phyloP scores from a whole-genome alignment of 2,797 vertebrate species.

The Cossypha niveicapilla region DNA sequence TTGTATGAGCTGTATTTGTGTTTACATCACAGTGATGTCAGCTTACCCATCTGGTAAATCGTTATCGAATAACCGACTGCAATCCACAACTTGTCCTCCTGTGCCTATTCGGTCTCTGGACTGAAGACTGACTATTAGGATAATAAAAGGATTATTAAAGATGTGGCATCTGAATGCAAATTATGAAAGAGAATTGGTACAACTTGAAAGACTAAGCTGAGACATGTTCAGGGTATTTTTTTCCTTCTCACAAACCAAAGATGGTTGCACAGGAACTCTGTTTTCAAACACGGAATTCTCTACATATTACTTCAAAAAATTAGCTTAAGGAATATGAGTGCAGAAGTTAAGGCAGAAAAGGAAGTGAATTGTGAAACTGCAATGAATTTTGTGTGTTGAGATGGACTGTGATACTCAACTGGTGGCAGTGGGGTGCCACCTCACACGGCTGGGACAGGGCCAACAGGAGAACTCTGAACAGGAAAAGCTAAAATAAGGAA shows the following conservation, averaged over 20 bases:
- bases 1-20: not conserved
- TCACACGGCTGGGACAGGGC: rapidly evolving
- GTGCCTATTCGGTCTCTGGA: slow-evolving; percentile 93
- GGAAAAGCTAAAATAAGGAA: not conserved
- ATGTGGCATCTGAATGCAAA: not conserved
- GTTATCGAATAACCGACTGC: slow-evolving; percentile 94
- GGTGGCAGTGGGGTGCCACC: not conserved
- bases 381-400: not conserved
- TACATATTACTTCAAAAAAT: not conserved
- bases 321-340: not conserved
- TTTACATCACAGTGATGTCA: not conserved
- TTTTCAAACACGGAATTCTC: not conserved
- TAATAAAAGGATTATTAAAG: slow-evolving; percentile 55
- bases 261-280: not conserved
- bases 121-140: slow-evolving; percentile 89
- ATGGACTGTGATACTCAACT: rapidly evolving
- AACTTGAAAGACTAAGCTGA: not conserved
- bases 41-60: slow-evolving; percentile 94
- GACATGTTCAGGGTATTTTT: not conserved
- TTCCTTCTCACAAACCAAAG: not conserved
- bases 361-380: not conserved
- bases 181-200: not conserved
- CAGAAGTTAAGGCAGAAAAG: not conserved
- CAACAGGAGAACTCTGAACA: not conserved
- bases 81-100: slow-evolving; percentile 93